These are phyloP conservation scores for Drosophila prostipennis DNA, from an alignment of 2,888 invertebrate species.

Conservation along the genomic window DNA sequence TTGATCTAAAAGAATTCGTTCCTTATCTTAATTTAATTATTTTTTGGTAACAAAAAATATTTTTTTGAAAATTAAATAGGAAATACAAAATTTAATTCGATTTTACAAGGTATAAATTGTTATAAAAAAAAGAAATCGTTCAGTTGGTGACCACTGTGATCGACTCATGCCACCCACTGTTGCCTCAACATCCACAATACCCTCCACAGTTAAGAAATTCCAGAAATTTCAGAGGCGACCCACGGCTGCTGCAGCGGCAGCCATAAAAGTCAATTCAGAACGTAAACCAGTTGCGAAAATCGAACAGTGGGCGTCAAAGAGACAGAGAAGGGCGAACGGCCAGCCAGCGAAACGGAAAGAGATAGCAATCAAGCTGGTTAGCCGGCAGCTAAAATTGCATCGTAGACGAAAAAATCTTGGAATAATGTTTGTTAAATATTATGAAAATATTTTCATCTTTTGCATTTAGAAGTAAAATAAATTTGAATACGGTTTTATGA, in stretches of 20 bases:
- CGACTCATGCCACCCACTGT: constrained; percentile 2
- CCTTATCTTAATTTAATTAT: too few relatives aligned
- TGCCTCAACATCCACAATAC: constrained; percentile 2
- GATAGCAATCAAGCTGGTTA: neutral
- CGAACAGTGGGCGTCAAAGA: constrained; percentile 11
- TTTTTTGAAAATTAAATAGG: too few relatives aligned
- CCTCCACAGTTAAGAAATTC: constrained; percentile 4
- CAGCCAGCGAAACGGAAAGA: constrained; percentile 1
- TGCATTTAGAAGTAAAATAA: too few relatives aligned
- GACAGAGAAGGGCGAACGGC: constrained; percentile 1
- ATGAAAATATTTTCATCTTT: too few relatives aligned
- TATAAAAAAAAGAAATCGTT: neutral
- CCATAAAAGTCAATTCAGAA: constrained; percentile 23
- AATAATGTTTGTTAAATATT: too few relatives aligned
- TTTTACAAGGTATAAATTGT: neutral
- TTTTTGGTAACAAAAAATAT: too few relatives aligned
- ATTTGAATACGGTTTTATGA: too few relatives aligned
- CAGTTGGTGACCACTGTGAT: neutral
- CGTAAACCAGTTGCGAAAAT: constrained; percentile 17
- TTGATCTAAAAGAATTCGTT: neutral
- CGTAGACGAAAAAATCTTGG: too few relatives aligned
- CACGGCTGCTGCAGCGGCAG: constrained; percentile 14
- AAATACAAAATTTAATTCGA: too few relatives aligned
- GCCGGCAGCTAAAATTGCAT: neutral
- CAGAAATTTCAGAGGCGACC: constrained; percentile 10